phyloP scores from a whole-genome alignment of 2,797 vertebrate genomes.

The Carapus acus region DNA sequence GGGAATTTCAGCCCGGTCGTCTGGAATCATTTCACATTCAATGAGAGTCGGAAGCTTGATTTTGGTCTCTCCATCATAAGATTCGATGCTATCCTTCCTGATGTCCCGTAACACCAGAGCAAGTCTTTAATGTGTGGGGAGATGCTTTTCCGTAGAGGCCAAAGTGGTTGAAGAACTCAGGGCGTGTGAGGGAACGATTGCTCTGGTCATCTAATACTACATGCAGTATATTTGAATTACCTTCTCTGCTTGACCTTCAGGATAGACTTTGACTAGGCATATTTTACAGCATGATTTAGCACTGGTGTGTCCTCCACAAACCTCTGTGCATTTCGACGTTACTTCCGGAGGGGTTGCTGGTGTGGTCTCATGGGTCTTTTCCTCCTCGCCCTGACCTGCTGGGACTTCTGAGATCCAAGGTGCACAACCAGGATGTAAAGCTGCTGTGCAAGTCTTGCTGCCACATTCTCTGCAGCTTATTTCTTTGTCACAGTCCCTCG shows the following conservation, averaged over 20 bases:
- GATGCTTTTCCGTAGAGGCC: background rate
- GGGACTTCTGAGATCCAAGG: no score
- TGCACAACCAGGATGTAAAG: no score
- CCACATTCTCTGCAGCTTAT: no score
- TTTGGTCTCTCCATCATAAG: conserved; percentile 13
- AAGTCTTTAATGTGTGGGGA: conserved; percentile 16
- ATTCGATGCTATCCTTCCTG: conserved; percentile 18
- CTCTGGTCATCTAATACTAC: conserved; percentile 27
- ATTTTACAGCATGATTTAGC: conserved; percentile 23
- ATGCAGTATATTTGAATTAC: conserved; percentile 19
- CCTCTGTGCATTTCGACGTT: background rate
- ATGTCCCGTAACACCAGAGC: conserved; percentile 14
- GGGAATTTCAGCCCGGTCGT: conserved; percentile 32
- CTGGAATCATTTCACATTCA: conserved; percentile 29
- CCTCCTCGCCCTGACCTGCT: no score
- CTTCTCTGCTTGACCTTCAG: conserved; percentile 1
- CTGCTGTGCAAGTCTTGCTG: no score
- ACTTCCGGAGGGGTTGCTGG: no score
- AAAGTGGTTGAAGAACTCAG: conserved; percentile 36
- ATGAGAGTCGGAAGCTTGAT: conserved; percentile 6
- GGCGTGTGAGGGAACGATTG: conserved; percentile 18
- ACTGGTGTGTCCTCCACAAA: conserved; percentile 17
- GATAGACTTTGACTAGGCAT: conserved; percentile 24
- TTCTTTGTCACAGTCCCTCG: background rate
- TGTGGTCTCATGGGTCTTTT: no score